Conservation (phyloP, 2,113 vertebrate species). For the Neoarius graeffei region DNA sequence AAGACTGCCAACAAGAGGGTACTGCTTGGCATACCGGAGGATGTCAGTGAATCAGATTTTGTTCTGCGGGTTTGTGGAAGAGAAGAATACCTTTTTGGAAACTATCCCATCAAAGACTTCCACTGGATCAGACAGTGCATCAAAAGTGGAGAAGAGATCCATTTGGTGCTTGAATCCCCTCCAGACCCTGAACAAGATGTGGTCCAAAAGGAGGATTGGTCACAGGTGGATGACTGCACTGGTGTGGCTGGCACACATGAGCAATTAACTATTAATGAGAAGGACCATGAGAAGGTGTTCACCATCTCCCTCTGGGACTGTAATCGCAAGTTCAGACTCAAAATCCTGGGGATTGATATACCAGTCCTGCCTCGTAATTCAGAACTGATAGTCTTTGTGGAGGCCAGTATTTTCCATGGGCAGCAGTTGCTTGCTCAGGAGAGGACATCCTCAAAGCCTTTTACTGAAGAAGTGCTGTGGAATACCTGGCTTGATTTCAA, state of each 20-base stretch:
- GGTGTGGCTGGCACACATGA: conserved; percentile 94
- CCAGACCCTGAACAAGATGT: conserved; percentile 82
- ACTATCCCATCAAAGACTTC: conserved; percentile 87
- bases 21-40: conserved; percentile 86
- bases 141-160: conserved; percentile 93
- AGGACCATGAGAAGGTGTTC: conserved; percentile 93
- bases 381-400: conserved; percentile 88
- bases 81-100: conserved; percentile 91
- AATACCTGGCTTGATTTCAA: conserved; percentile 94
- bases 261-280: conserved; percentile 92
- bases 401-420: conserved; percentile 94
- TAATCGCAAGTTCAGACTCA: conserved; percentile 91
- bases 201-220: conserved; percentile 94
- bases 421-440: conserved; percentile 92
- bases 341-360: conserved; percentile 93
- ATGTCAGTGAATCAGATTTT: conserved; percentile 83
- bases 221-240: conserved; percentile 93
- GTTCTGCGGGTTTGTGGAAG: conserved; percentile 92
- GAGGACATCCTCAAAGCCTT: conserved; percentile 85
- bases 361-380: conserved; percentile 86
- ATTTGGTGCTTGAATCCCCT: conserved; percentile 84
- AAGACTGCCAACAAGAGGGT: conserved; percentile 90
- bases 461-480: conserved; percentile 95
- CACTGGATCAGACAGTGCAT: conserved; percentile 94
- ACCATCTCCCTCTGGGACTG: conserved; percentile 99